Evolutionary conservation across 35 echinoderm and acorn worm species (phyloP), one percentile per base, ranked within the genome.

Genomic region (Lytechinus pictus): DNA sequence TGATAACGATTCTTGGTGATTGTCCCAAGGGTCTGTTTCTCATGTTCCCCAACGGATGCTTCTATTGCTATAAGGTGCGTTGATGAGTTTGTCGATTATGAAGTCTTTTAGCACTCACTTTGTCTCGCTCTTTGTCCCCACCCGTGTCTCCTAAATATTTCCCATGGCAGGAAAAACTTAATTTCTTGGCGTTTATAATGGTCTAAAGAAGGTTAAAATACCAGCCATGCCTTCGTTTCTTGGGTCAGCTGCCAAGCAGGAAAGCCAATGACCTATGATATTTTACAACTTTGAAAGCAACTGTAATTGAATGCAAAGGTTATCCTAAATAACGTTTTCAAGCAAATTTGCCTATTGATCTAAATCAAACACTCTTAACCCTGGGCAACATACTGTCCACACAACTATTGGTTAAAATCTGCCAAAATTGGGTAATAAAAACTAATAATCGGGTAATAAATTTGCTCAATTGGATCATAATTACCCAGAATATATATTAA

Each of bases 141-240:
- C n/a, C 92, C 91, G 91, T 93, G 91, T 93, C 91, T 93, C 91
- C 91, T 57, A 5, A 54, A 93, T 27, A 4, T 14, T 93, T 93
- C 91, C 61, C 54, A 14, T 57, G 53, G 52, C 54, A 93, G 92
- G 92, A 93, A 33, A 93, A 33, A 93, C 92, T 93, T 93, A 93
- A 93, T 93, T 93, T 93, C 29, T 44, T 44, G 88, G 88, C 88
- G 9, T 90, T 54, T 90, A 90, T 1, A 52, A 54, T 90, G 88
- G 27, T 90, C 28, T 29, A 4, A 6, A 27, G 9, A 27, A 54
- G 33, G 28, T 90, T 90, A 14, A 90, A 24, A 79, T 79, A 16
- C 61, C 66, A 79, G 19, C 19, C 66, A 16, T 79, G 66, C 66
- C 19, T 79, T 24, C 6, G 16, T 79, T 24, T 79, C 66, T 79